Conservation (phyloP, 92 coral and sea anemone species). For the Porites rus region DNA sequence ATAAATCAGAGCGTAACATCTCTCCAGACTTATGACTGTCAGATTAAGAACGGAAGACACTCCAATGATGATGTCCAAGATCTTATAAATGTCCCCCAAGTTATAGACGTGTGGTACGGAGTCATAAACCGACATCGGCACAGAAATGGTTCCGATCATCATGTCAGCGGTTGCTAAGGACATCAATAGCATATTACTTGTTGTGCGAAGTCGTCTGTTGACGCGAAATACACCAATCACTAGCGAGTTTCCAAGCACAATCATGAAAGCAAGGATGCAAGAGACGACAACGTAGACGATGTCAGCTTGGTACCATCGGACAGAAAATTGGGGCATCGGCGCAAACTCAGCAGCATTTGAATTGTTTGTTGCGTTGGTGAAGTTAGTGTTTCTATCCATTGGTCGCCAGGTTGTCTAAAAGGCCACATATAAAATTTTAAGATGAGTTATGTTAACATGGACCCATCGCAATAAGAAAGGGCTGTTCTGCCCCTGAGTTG, state of each 20-base stretch:
- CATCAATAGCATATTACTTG: conserved; percentile 74
- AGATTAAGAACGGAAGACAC: conserved; percentile 84
- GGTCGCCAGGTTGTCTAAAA: background rate
- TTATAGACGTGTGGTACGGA: too few relatives aligned
- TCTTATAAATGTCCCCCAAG: too few relatives aligned
- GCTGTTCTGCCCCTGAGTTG: too few relatives aligned
- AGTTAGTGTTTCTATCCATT: conserved; percentile 3
- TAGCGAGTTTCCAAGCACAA: conserved; percentile 78
- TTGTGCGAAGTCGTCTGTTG: conserved; percentile 83
- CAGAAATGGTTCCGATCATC: background rate
- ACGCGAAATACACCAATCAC: conserved; percentile 77
- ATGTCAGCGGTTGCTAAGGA: conserved; percentile 85
- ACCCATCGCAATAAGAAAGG: too few relatives aligned
- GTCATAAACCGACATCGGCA: conserved; percentile 67
- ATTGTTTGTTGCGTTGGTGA: background rate
- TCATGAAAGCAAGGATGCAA: conserved; percentile 51
- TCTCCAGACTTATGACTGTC: conserved; percentile 84
- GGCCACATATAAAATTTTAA: too few relatives aligned
- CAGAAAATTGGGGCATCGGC: background rate
- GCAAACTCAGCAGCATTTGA: background rate
- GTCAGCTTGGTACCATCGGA: conserved; percentile 19
- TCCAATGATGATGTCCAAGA: conserved; percentile 76
- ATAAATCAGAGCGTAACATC: conserved; percentile 81
- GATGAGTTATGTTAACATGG: too few relatives aligned
- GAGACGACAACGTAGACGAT: conserved; percentile 57